Conservation (phyloP, 2,888 invertebrate genomes). For the Nymphalis polychloros region DNA sequence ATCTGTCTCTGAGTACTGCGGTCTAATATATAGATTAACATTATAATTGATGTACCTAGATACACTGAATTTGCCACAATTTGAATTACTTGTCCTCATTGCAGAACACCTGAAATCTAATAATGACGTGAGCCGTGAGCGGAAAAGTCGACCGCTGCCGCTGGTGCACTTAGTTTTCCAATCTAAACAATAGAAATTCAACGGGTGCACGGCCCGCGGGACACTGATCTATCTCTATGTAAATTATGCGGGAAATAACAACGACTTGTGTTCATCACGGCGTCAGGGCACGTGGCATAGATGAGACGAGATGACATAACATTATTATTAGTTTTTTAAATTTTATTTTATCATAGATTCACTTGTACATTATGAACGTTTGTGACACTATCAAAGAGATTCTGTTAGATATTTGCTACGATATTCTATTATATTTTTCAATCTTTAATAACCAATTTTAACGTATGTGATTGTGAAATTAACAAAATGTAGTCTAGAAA, state of each 20-base stretch:
- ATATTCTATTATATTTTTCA: no score
- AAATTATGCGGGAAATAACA: constrained; percentile 79
- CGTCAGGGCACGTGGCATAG: constrained; percentile 54
- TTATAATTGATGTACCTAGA: constrained; percentile 22
- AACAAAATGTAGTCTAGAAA: no score
- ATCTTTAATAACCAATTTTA: no score
- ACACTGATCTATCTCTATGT: constrained; percentile 79
- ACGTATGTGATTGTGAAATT: no score
- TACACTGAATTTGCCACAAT: constrained; percentile 27
- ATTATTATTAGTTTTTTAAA: no score
- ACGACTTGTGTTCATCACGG: constrained; percentile 71
- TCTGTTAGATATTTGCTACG: no score
- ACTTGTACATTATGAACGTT: not conserved
- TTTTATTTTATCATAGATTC: not conserved
- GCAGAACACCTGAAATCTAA: constrained; percentile 62
- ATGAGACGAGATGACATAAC: constrained; percentile 6
- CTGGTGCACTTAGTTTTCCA: constrained; percentile 78
- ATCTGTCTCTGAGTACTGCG: constrained; percentile 19
- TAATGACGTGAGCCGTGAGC: constrained; percentile 68
- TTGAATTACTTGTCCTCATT: constrained; percentile 41
- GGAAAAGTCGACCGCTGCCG: constrained; percentile 66
- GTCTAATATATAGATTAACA: constrained; percentile 18
- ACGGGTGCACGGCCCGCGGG: constrained; percentile 77
- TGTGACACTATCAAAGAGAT: not conserved
- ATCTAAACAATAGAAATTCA: constrained; percentile 82